Percentiles rank a stretch among this genome's conserved stretches.
These are phyloP conservation scores for Neodiprion pinetum DNA, from an alignment of 1,140 invertebrate genomes.

Conservation along the genomic window DNA sequence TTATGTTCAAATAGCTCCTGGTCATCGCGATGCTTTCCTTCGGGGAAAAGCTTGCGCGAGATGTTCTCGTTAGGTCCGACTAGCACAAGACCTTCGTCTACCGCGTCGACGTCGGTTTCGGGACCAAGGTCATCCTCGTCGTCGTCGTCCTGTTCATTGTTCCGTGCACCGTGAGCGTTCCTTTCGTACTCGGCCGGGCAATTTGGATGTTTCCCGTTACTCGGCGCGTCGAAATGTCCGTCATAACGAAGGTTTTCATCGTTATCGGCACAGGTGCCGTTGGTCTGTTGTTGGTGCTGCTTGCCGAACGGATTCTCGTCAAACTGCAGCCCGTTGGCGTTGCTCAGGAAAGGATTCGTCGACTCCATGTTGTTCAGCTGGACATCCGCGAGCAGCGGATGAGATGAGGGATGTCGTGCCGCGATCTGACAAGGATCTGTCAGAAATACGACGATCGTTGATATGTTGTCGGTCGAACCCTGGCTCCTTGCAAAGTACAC, in stretches of 20 bases:
- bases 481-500: constrained; percentile 76
- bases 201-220: constrained; percentile 26
- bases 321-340: constrained; percentile 32
- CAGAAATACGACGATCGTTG: constrained; percentile 86
- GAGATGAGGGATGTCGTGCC: constrained; percentile 51
- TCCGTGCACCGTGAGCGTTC: constrained; percentile 38
- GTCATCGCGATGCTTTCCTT: constrained; percentile 32
- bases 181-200: constrained; percentile 16
- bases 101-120: constrained; percentile 67
- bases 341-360: constrained; percentile 37
- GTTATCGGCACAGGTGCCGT: constrained; percentile 14
- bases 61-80: constrained; percentile 33
- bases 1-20: neutral
- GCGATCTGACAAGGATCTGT: constrained; percentile 73
- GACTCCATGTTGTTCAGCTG: constrained; percentile 41
- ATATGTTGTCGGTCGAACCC: constrained; percentile 87
- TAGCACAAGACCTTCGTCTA: constrained; percentile 57
- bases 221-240: neutral
- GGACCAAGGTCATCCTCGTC: constrained; percentile 68
- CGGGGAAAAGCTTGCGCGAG: constrained; percentile 38
- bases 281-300: constrained; percentile 30
- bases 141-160: constrained; percentile 64
- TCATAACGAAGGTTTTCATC: neutral
- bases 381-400: constrained; percentile 38
- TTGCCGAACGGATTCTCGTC: constrained; percentile 34